Conservation (phyloP, 2,113 vertebrate species). For the Triplophysa rosa region DNA sequence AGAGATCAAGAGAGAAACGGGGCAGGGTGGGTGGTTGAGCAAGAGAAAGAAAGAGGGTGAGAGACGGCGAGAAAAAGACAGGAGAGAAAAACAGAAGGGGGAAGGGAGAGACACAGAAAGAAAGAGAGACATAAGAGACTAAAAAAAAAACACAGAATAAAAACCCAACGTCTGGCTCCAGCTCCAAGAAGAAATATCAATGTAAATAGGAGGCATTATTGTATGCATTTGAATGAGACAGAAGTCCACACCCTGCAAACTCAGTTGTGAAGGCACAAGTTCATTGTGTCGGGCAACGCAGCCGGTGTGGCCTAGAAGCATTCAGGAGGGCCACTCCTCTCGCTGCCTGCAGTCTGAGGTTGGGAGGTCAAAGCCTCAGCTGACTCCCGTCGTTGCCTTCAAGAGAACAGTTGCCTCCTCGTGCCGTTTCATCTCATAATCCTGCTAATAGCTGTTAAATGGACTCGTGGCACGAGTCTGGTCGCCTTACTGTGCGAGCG, state of each 20-base stretch:
- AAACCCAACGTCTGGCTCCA: constrained; percentile 71
- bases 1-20: constrained; percentile 49
- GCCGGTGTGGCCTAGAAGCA: constrained; percentile 16
- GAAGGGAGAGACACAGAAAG: constrained; percentile 67
- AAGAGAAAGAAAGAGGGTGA: constrained; percentile 68
- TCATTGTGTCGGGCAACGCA: constrained; percentile 27
- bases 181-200: constrained; percentile 74
- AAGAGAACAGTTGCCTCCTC: constrained; percentile 24
- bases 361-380: constrained; percentile 36
- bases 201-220: constrained; percentile 59
- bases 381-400: background rate
- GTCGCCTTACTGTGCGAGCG: background rate
- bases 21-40: constrained; percentile 71
- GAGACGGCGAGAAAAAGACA: constrained; percentile 57
- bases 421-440: constrained; percentile 27
- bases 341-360: constrained; percentile 26
- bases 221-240: constrained; percentile 26
- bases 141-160: constrained; percentile 77
- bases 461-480: constrained; percentile 4
- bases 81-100: constrained; percentile 53
- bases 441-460: constrained; percentile 38
- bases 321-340: constrained; percentile 27
- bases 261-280: constrained; percentile 33
- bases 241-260: constrained; percentile 38
- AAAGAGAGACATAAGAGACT: constrained; percentile 74